phyloP scores from a whole-genome alignment of 1,140 invertebrate species.

The Idris sp. region DNA sequence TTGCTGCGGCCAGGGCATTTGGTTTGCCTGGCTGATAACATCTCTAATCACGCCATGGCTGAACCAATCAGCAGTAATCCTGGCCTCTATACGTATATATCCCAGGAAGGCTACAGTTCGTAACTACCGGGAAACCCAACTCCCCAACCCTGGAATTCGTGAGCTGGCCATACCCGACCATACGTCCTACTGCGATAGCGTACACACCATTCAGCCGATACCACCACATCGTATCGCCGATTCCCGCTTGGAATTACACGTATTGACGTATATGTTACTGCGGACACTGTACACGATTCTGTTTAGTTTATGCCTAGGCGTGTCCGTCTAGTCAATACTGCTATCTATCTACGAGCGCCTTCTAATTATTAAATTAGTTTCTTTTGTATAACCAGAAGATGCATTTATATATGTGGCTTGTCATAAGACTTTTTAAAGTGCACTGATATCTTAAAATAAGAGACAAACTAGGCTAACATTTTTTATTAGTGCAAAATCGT shows the following conservation, averaged over 20 bases:
- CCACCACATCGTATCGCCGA: slow-evolving; percentile 65
- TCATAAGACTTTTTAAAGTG: neutral
- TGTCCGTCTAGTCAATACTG: slow-evolving; percentile 65
- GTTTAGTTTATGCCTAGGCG: slow-evolving; percentile 71
- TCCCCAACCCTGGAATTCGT: slow-evolving; percentile 67
- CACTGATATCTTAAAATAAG: too few species aligned
- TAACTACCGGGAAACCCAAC: slow-evolving; percentile 71
- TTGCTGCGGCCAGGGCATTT: slow-evolving; percentile 71
- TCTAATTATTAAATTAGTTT: slow-evolving; percentile 65
- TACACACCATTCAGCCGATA: slow-evolving; percentile 69
- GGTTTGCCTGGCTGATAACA: slow-evolving; percentile 75
- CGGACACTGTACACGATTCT: slow-evolving; percentile 68
- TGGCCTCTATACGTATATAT: slow-evolving; percentile 72
- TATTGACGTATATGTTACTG: slow-evolving; percentile 74
- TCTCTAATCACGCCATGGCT: slow-evolving; percentile 77
- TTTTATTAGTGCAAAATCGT: too few species aligned
- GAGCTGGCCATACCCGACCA: slow-evolving; percentile 62
- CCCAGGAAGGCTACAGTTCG: slow-evolving; percentile 70
- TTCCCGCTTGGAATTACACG: slow-evolving; percentile 75
- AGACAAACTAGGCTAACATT: too few species aligned
- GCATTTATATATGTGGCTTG: neutral
- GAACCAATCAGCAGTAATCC: slow-evolving; percentile 78
- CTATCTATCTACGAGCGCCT: slow-evolving; percentile 61
- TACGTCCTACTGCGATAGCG: slow-evolving; percentile 58
- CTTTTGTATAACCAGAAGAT: slow-evolving; percentile 19